Evolutionary conservation across 2,113 vertebrate genomes (phyloP), one percentile per base, ranked within the genome.

Genomic region (Zosterops lateralis): DNA sequence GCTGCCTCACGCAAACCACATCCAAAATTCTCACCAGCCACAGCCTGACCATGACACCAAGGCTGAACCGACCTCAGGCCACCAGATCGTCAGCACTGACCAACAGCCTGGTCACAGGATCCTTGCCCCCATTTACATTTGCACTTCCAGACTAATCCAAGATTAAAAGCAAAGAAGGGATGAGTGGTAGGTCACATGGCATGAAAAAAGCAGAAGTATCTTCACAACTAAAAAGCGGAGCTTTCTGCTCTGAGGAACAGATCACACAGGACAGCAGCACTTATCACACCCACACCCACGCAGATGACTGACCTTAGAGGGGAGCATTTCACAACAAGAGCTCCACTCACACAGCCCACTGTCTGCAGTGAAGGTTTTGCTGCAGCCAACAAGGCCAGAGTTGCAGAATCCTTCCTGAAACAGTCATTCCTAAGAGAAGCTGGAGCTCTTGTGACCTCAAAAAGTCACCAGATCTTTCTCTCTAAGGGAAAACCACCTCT

Each of bases 141-240:
- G 31, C 17, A 32, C 60, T 79, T 90, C 60, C 65, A 90, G 65
- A 75, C 29, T 86, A 67, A 70, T 28, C 76, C 72, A 84, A 88
- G 75, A 95, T 83, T 65, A 92, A 95, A 91, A 60, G 44, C 79
- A 65, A 93, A 82, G 45, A 32, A 50, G 32, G 36, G 38, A 81
- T 62, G 32, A 83, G 67, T 29, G 42, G 38, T 44, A 44, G 62
- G 56, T 90, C 93, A 94, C 65, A 56, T 18, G 79, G 56, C 4
- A 10, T 90, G 76, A 87, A 79, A 88, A 96, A 91, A 96, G 85
- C 75, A 79, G 93, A 95, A 94, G 82, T 51, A 83, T 66, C 72
- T 74, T 64, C 75, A 56, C 56, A 58, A 60, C 21, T 51, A 40
- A 62, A 28, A 73, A 90, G 56, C 9, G 10, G 10, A 85, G 83